A percentile compares a stretch with the other conserved stretches of the same genome.
Evolutionary conservation across 1,140 invertebrate species (phyloP).

Genomic region (Trichoplusia ni): DNA sequence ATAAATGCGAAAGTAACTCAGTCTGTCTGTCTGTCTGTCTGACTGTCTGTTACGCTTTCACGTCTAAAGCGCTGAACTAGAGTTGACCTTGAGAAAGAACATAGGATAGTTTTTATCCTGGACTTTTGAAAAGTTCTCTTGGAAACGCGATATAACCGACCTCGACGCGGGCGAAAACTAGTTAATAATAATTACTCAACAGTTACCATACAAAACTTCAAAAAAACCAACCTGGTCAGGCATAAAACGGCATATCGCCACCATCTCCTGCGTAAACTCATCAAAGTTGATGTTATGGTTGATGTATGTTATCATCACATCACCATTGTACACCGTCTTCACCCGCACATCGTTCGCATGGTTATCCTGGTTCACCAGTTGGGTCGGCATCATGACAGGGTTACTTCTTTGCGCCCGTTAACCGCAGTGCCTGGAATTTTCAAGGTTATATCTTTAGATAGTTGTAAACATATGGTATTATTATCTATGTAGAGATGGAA

Average conservation of each 20-base stretch:
- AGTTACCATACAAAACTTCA: not conserved
- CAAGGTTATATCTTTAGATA: not conserved
- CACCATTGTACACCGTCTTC: conserved; percentile 96
- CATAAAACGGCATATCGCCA: conserved; percentile 95
- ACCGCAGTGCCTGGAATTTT: not conserved
- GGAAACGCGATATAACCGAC: too few relatives aligned
- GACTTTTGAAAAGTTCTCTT: too few relatives aligned
- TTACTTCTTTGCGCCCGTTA: not conserved
- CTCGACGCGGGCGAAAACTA: too few relatives aligned
- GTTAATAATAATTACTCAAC: too few relatives aligned
- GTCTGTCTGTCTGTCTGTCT: too few relatives aligned
- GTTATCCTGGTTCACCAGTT: conserved; percentile 83
- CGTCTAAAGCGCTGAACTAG: too few relatives aligned
- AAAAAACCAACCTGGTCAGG: conserved; percentile 89
- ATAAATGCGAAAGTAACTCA: too few relatives aligned
- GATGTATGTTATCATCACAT: conserved; percentile 97
- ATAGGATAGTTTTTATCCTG: too few relatives aligned
- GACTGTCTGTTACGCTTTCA: too few relatives aligned
- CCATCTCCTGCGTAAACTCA: conserved; percentile 93
- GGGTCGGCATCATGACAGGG: conserved; percentile 86
- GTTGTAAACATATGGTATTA: too few relatives aligned
- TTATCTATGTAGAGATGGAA: too few relatives aligned
- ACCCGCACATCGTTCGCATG: conserved; percentile 90
- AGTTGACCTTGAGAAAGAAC: too few relatives aligned
- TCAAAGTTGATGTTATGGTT: conserved; percentile 92